Evolutionary conservation across 2,113 vertebrate species (phyloP).

Genomic region (Mirounga angustirostris): DNA sequence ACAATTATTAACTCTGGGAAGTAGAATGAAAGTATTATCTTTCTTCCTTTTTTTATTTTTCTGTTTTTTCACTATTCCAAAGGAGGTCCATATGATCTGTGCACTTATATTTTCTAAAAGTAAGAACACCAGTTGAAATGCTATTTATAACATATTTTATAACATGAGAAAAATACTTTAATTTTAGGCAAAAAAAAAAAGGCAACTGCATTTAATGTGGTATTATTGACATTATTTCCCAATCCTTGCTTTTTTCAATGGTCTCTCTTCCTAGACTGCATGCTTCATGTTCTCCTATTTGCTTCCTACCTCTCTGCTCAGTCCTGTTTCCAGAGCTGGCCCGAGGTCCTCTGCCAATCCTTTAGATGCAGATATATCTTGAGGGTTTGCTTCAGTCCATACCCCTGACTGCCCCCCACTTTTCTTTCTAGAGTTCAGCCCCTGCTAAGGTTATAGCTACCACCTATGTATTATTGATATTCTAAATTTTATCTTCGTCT

Average conservation of each 20-base stretch:
- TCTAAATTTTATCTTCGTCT: neutral
- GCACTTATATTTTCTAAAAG: neutral
- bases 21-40: neutral
- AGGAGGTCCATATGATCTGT: neutral
- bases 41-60: neutral
- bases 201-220: neutral
- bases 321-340: neutral
- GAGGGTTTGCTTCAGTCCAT: neutral
- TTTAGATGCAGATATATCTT: neutral
- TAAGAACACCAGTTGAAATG: neutral
- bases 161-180: neutral
- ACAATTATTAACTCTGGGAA: neutral
- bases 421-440: neutral
- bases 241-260: neutral
- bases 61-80: neutral
- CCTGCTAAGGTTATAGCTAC: neutral
- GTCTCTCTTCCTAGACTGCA: neutral
- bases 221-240: neutral
- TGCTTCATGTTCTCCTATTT: accelerated
- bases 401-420: too few relatives aligned
- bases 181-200: neutral
- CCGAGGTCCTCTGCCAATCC: accelerated
- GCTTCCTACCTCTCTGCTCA: neutral
- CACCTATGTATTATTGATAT: neutral
- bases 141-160: neutral